Evolutionary conservation across 2,888 invertebrate genomes (phyloP).

Genomic region (Drosophila flavopinicola): DNA sequence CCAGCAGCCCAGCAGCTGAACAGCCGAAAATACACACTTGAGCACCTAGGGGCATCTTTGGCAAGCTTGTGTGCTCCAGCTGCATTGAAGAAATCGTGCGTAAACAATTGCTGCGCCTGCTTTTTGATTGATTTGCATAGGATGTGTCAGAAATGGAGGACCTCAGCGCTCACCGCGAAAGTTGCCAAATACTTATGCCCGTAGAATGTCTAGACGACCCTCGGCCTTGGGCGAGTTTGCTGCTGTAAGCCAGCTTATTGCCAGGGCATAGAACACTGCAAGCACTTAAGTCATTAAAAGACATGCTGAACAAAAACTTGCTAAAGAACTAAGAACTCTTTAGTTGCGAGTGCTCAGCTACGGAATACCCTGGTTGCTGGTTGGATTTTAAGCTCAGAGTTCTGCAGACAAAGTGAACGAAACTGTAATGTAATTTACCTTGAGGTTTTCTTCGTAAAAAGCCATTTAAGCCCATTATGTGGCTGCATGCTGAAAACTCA

Average conservation of each 20-base stretch:
- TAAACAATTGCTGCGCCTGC: background rate
- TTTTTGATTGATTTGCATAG: slow-evolving; percentile 66
- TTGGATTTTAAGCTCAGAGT: too few species aligned
- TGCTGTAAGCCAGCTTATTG: background rate
- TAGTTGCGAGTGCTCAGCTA: too few species aligned
- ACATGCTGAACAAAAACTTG: background rate
- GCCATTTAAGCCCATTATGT: too few species aligned
- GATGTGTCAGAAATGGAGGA: slow-evolving; percentile 21
- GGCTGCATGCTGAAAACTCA: background rate
- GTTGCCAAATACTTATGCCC: background rate
- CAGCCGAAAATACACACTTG: slow-evolving; percentile 21
- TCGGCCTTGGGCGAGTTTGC: slow-evolving; percentile 1
- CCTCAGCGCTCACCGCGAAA: background rate
- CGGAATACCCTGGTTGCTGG: too few species aligned
- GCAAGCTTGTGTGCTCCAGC: background rate
- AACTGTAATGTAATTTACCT: background rate
- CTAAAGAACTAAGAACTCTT: background rate
- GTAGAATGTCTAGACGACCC: slow-evolving; percentile 44
- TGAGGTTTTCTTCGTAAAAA: background rate
- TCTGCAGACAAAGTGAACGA: too few species aligned
- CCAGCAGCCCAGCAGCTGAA: slow-evolving; percentile 11
- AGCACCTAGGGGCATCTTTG: slow-evolving; percentile 11
- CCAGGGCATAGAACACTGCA: slow-evolving; percentile 4
- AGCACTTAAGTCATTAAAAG: slow-evolving; percentile 1
- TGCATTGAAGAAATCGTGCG: slow-evolving; percentile 8